These are phyloP conservation scores for Xenopus petersii DNA, from an alignment of 2,797 vertebrate genomes.

Conservation along the genomic window DNA sequence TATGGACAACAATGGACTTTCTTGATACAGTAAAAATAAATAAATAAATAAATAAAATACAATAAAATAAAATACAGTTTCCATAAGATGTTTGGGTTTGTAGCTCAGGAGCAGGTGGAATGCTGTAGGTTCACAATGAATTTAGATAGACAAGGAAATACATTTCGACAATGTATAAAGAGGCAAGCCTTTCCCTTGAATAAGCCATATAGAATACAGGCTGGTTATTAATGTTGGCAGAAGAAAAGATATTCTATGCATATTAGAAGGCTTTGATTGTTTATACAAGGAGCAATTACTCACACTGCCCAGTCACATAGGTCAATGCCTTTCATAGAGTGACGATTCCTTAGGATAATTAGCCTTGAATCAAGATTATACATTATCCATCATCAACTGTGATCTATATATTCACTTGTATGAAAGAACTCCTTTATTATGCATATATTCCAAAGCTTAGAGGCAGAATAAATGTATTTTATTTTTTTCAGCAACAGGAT, in stretches of 20 bases:
- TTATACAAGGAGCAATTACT: conserved; percentile 15
- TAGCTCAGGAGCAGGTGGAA: too few relatives aligned
- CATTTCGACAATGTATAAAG: too few relatives aligned
- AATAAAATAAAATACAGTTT: too few relatives aligned
- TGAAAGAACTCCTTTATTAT: conserved; percentile 43
- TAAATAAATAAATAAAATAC: too few relatives aligned
- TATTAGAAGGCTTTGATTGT: background rate
- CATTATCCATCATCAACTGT: conserved; percentile 29
- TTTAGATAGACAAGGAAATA: too few relatives aligned
- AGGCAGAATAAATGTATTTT: conserved; percentile 45
- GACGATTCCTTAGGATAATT: background rate
- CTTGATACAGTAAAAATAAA: too few relatives aligned
- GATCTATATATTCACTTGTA: conserved; percentile 43
- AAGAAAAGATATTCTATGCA: background rate
- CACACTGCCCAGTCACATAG: conserved; percentile 7
- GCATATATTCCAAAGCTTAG: conserved; percentile 45
- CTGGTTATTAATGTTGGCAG: background rate
- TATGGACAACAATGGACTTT: too few relatives aligned
- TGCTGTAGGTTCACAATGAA: too few relatives aligned
- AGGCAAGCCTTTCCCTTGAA: background rate
- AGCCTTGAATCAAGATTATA: conserved; percentile 20
- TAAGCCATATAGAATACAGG: background rate
- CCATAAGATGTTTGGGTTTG: too few relatives aligned
- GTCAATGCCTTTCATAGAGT: conserved; percentile 22
- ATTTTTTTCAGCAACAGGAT: conserved; percentile 43